phyloP scores from a whole-genome alignment of 2,888 invertebrate genomes.

The Sinohyriopsis cumingii region DNA sequence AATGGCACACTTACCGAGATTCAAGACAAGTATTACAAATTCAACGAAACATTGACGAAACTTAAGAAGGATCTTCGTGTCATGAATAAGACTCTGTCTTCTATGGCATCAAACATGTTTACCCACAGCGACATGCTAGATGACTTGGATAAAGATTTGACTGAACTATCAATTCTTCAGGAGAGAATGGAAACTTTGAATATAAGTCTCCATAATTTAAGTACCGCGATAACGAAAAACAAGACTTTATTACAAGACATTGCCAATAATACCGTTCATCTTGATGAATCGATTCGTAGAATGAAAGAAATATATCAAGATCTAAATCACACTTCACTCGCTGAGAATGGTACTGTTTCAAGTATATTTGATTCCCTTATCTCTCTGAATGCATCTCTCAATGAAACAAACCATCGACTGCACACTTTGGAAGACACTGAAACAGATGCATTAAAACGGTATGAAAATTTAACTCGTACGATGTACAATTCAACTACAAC shows the following conservation, averaged over 20 bases:
- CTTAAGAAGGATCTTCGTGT: conserved; percentile 7
- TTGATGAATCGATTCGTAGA: conserved; percentile 1
- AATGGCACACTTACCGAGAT: conserved; percentile 22
- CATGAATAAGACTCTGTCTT: conserved; percentile 15
- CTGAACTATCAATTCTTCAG: conserved; percentile 1
- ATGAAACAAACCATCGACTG: too few species aligned
- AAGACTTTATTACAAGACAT: too few species aligned
- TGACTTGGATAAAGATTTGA: conserved; percentile 6
- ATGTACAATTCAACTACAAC: too few species aligned
- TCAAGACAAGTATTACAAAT: conserved; percentile 19
- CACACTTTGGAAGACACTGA: too few species aligned
- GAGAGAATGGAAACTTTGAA: too few species aligned
- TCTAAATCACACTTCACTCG: conserved; percentile 10
- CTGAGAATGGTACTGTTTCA: conserved; percentile 13
- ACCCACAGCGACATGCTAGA: neutral
- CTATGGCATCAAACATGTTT: neutral
- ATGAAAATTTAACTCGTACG: too few species aligned
- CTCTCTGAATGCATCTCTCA: too few species aligned
- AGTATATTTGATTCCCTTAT: too few species aligned
- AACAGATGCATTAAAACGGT: too few species aligned
- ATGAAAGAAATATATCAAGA: conserved; percentile 2
- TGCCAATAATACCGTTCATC: too few species aligned
- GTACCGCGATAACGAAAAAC: too few species aligned
- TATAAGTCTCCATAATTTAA: too few species aligned
- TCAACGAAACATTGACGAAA: conserved; percentile 11